Evolutionary conservation across 2,888 invertebrate genomes (phyloP).

Genomic region (Dicycla oo): DNA sequence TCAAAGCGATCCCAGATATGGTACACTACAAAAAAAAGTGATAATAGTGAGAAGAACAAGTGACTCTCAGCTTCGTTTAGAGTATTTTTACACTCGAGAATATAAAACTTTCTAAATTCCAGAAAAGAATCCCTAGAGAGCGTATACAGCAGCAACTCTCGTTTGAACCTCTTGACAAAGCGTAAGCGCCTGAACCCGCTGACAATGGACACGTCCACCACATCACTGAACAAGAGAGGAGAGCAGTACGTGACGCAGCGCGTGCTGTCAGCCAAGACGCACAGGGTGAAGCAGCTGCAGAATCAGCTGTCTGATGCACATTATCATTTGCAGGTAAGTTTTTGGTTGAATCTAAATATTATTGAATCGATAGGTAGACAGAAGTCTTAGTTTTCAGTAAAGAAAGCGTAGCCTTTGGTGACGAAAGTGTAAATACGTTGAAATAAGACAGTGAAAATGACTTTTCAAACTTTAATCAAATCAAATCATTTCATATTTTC

Average conservation of each 20-base stretch:
- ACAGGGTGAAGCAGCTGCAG: slow-evolving; percentile 94
- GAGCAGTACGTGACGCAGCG: slow-evolving; percentile 89
- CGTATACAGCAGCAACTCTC: slow-evolving; percentile 87
- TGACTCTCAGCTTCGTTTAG: too few relatives aligned
- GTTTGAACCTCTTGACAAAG: slow-evolving; percentile 82
- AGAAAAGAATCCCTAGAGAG: slow-evolving; percentile 86
- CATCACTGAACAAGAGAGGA: slow-evolving; percentile 73
- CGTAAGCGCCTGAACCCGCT: slow-evolving; percentile 82
- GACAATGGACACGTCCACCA: slow-evolving; percentile 75
- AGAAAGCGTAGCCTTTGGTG: background rate
- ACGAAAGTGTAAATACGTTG: background rate
- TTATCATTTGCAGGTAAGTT: slow-evolving; percentile 92
- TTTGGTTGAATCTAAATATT: background rate
- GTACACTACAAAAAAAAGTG: too few relatives aligned
- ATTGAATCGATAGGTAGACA: background rate
- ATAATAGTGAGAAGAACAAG: too few relatives aligned
- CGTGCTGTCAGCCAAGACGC: slow-evolving; percentile 94
- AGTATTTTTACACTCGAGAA: too few relatives aligned
- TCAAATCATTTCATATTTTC: background rate
- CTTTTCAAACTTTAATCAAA: background rate
- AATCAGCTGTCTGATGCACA: slow-evolving; percentile 95
- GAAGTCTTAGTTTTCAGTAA: too few relatives aligned
- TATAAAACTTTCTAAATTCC: slow-evolving; percentile 51
- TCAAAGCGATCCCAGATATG: too few relatives aligned
- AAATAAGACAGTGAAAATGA: background rate